Percentiles rank a stretch among this genome's conserved stretches.
Evolutionary conservation across 2,113 vertebrate species (phyloP).

Genomic region (Bungarus multicinctus): DNA sequence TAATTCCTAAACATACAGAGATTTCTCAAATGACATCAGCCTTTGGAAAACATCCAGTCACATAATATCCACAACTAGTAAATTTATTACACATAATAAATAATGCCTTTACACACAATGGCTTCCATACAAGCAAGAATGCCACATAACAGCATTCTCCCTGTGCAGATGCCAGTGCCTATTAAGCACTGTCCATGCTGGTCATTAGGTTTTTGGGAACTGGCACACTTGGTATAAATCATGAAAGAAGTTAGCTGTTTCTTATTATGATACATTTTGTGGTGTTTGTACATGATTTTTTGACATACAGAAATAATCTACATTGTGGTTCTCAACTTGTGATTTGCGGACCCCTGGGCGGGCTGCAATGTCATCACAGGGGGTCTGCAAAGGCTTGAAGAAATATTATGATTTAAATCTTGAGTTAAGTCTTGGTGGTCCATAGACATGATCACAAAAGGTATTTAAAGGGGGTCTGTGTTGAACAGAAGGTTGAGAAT

Average conservation of each 20-base stretch:
- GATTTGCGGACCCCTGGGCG: neutral
- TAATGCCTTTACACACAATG: neutral
- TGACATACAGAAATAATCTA: neutral
- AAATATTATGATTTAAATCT: neutral
- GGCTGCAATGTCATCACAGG: neutral
- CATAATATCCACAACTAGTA: neutral
- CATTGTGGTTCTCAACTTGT: neutral
- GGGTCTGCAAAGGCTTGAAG: neutral
- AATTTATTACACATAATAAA: no score
- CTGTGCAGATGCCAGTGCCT: neutral
- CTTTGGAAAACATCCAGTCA: neutral
- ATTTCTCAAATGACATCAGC: neutral
- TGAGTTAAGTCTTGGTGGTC: neutral
- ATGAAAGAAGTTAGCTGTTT: neutral
- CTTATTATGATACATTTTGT: neutral
- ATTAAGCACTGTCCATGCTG: neutral
- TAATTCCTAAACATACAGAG: neutral
- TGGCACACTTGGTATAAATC: neutral
- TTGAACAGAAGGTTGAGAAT: neutral
- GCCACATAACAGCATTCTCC: neutral
- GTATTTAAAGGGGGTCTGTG: neutral
- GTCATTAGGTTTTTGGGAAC: neutral
- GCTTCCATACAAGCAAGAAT: neutral
- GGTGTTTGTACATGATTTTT: neutral
- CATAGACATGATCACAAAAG: neutral